Evolutionary conservation across 2,797 vertebrate species (phyloP), one percentile per base, ranked within the genome.

Genomic region (Anguilla marmorata): DNA sequence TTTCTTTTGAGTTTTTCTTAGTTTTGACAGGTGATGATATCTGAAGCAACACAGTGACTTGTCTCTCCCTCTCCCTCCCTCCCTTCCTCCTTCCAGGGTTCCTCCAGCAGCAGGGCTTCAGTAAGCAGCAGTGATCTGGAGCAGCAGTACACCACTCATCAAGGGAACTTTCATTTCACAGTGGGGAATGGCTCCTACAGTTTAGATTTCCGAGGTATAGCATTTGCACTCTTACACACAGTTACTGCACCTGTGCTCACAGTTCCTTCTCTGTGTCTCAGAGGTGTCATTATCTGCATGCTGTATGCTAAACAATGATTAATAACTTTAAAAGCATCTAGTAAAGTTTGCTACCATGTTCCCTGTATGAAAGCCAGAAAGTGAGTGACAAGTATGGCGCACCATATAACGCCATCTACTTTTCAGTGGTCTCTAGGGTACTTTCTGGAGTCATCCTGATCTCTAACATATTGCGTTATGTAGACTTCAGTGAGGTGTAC

Each of bases 41-140:
- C 63, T 27, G 63, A 66, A 66, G 63, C 24, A 24, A 66, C 58
- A 63, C 16, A 63, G 58, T 63, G 58, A 63, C 58, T 63, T 63
- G 21, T 30, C 3, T 27, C 63, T 83, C 16, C 21, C 85, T 66
- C 48, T 86, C 41, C 60, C 63, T 52, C 16, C 21, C 85, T 66
- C 63, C 74, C 41, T 45, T 45, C 79, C 58, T 27, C n/a, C n/a
- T 45, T 41, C 11, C 80, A 95, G 94, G 89, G 86, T 80, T 87
- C 86, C 0, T 21, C 5, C 80, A 14, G 0, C 12, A n/a, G 0
- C 7, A 9, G 69, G 2, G 92, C 93, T 2, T 93, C 92, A 0
- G 45, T 95, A 48, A 93, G 30, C 89, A 96, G 95, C 24, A 27
- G 21, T 74, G 91, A 92, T 0, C 21, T 95, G 0, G 95, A 96